phyloP scores from a whole-genome alignment of 2,888 invertebrate species.

The Leptopilina myrica region DNA sequence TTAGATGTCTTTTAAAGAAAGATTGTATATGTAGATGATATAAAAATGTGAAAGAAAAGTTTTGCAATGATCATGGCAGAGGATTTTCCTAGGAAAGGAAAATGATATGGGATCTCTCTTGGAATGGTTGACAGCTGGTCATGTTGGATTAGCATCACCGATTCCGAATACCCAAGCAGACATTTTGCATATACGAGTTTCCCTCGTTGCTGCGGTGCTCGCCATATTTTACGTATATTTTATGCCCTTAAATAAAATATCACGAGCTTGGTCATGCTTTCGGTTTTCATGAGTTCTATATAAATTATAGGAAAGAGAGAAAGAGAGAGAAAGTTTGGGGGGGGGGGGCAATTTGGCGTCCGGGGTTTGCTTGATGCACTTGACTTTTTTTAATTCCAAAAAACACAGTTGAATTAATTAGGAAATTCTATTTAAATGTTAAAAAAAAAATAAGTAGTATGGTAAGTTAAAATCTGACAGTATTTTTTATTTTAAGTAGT shows the following conservation, averaged over 20 bases:
- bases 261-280: conserved; percentile 22
- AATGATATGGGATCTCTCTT: conserved; percentile 22
- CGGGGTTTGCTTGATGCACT: too few relatives aligned
- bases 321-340: too few relatives aligned
- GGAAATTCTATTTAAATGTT: too few relatives aligned
- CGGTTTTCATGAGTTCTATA: conserved; percentile 28
- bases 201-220: conserved; percentile 12
- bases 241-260: conserved; percentile 37
- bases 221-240: conserved; percentile 36
- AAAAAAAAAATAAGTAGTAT: too few relatives aligned
- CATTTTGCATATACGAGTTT: conserved; percentile 58
- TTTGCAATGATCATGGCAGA: conserved; percentile 20
- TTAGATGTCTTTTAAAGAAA: conserved; percentile 4
- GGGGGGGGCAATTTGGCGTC: too few relatives aligned
- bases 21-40: neutral
- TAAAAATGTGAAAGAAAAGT: neutral
- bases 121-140: conserved; percentile 56
- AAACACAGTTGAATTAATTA: too few relatives aligned
- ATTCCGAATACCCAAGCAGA: conserved; percentile 55
- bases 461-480: too few relatives aligned
- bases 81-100: neutral
- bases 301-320: neutral
- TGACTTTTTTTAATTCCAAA: too few relatives aligned
- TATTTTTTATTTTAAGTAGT: too few relatives aligned
- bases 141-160: conserved; percentile 58